Percentiles rank a stretch among this genome's conserved stretches.
Evolutionary conservation across 2,113 vertebrate genomes (phyloP).

Genomic region (Cromileptes altivelis): DNA sequence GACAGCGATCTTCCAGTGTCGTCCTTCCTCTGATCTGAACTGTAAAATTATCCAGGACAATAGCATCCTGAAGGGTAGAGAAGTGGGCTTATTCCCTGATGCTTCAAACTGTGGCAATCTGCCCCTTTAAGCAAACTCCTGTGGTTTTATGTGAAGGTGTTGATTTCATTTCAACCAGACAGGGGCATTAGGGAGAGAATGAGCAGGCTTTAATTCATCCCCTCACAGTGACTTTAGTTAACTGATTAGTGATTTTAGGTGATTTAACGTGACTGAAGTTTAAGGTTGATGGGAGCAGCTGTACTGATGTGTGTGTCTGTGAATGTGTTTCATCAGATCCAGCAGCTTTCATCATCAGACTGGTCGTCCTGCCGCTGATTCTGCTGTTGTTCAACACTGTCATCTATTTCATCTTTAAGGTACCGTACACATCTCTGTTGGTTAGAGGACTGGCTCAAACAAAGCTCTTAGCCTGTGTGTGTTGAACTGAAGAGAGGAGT

Average conservation of each 20-base stretch:
- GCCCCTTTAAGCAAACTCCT: background rate
- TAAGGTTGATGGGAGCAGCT: background rate
- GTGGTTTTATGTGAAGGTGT: background rate
- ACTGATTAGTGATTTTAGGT: background rate
- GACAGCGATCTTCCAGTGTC: too few relatives aligned
- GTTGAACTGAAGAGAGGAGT: too few relatives aligned
- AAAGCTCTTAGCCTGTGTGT: too few relatives aligned
- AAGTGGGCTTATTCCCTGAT: background rate
- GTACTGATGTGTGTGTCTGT: background rate
- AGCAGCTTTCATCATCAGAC: background rate
- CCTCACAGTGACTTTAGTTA: too few relatives aligned
- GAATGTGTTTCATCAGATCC: conserved; percentile 20
- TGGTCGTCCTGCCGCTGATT: background rate
- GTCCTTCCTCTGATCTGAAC: background rate
- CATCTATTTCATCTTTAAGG: background rate
- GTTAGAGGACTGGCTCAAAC: too few relatives aligned
- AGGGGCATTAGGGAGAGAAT: background rate
- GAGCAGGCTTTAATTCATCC: too few relatives aligned
- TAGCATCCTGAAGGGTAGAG: background rate
- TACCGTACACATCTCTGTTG: background rate
- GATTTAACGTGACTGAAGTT: background rate
- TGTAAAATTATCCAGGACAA: background rate
- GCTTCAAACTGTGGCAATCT: too few relatives aligned
- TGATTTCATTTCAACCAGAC: background rate
- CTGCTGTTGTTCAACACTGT: background rate